These are phyloP conservation scores for Hydropsyche tenuis DNA, from an alignment of 1,140 invertebrate genomes.

Conservation along the genomic window DNA sequence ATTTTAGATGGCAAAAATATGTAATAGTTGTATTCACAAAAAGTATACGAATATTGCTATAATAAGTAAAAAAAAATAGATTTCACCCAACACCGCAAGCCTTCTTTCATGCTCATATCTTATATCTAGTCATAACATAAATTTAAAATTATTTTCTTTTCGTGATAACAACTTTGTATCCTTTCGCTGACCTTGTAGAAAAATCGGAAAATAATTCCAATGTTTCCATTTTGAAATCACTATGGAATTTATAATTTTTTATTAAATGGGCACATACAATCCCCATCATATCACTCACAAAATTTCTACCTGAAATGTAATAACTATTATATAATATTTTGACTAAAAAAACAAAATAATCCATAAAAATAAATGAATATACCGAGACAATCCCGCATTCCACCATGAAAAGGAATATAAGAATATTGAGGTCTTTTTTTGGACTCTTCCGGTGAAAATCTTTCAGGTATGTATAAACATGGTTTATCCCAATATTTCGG, in stretches of 20 bases:
- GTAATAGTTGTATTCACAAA: too few species aligned
- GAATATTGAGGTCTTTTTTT: slow-evolving; percentile 10
- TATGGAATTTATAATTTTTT: slow-evolving; percentile 7
- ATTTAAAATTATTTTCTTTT: too few species aligned
- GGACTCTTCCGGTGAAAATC: slow-evolving; percentile 5
- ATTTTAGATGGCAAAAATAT: too few species aligned
- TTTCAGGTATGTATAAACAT: neutral
- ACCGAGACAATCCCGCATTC: slow-evolving; percentile 14
- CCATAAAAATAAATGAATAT: slow-evolving; percentile 2
- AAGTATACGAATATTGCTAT: too few species aligned
- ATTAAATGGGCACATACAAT: neutral
- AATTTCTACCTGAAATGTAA: neutral
- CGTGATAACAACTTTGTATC: neutral
- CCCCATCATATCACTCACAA: neutral
- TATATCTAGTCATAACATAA: too few species aligned
- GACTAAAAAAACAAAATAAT: neutral
- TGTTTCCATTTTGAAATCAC: neutral
- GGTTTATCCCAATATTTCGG: slow-evolving; percentile 18
- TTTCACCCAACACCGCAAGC: too few species aligned
- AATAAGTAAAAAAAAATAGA: too few species aligned
- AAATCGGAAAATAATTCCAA: neutral
- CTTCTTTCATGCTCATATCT: too few species aligned
- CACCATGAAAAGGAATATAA: slow-evolving; percentile 17
- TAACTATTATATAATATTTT: neutral
- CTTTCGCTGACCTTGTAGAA: neutral